Conservation (phyloP, 2,797 vertebrate species). For the Xerus rutilus region DNA sequence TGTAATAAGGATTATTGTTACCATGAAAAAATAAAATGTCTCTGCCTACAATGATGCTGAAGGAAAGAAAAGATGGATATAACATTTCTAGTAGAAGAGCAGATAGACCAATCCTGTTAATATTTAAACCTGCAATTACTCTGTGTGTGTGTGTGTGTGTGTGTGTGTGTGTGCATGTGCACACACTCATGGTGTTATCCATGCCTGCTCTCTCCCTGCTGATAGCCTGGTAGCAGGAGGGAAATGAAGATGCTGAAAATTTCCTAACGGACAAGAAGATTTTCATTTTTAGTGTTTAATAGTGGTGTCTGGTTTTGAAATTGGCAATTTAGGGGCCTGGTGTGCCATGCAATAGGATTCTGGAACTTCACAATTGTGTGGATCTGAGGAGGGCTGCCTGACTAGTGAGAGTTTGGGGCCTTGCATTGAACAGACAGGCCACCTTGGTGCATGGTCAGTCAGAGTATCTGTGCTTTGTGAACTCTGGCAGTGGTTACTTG, state of each 20-base stretch:
- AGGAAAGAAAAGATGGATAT: constrained; percentile 61
- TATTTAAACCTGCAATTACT: constrained; percentile 49
- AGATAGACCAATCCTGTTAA: neutral
- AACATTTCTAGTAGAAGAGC: constrained; percentile 63
- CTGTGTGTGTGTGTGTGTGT: neutral
- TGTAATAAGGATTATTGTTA: constrained; percentile 81
- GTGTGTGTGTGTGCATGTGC: neutral
- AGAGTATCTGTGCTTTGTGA: neutral
- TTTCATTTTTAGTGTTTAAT: constrained; percentile 68
- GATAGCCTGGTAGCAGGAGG: constrained; percentile 14
- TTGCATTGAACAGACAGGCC: neutral
- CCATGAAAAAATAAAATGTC: constrained; percentile 64
- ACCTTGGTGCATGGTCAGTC: neutral
- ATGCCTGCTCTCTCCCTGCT: neutral
- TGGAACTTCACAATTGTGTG: neutral
- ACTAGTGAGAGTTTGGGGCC: neutral
- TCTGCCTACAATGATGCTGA: constrained; percentile 60
- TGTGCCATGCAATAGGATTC: neutral
- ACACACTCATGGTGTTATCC: neutral
- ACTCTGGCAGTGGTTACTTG: neutral
- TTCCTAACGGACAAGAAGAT: constrained; percentile 32
- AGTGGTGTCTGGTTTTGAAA: constrained; percentile 68
- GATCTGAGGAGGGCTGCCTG: neutral
- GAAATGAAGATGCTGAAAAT: constrained; percentile 60
- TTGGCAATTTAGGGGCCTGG: neutral